These are phyloP conservation scores for Actenoides lindsayi DNA, from an alignment of 2,113 vertebrate species.

Conservation along the genomic window DNA sequence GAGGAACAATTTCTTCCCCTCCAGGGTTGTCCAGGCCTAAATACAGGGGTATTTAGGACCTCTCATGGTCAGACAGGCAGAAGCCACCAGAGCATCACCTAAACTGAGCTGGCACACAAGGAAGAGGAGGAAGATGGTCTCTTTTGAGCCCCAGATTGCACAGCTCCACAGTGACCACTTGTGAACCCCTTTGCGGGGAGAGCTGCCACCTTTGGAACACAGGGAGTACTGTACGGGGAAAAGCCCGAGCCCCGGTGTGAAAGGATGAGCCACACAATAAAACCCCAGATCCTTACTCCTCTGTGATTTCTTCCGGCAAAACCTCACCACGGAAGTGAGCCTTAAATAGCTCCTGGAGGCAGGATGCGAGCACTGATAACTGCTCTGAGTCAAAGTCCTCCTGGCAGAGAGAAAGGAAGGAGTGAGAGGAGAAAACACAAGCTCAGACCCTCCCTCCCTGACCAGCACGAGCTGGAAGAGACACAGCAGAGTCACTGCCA, in stretches of 20 bases:
- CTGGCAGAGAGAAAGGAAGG: slow-evolving; percentile 57
- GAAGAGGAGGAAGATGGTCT: neutral
- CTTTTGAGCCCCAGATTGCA: fast-evolving
- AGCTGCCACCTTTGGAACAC: neutral
- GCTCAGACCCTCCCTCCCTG: neutral
- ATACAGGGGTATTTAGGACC: neutral
- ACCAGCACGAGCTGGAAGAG: neutral
- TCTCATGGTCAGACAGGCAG: neutral
- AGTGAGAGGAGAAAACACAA: neutral
- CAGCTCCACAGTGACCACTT: neutral
- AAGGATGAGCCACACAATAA: neutral
- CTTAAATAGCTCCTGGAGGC: slow-evolving; percentile 93
- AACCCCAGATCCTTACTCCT: slow-evolving; percentile 82
- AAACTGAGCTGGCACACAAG: neutral
- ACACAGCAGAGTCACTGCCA: neutral
- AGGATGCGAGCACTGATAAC: slow-evolving; percentile 90
- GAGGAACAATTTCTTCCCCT: neutral
- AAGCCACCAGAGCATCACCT: neutral
- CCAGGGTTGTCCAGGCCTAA: too few relatives aligned
- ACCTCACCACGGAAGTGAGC: slow-evolving; percentile 94
- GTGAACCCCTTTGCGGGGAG: neutral
- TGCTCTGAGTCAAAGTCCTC: slow-evolving; percentile 97
- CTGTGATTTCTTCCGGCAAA: slow-evolving; percentile 93
- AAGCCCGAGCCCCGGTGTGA: neutral
- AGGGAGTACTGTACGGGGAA: neutral